Base-by-base conservation (phyloP, 2,888 invertebrate genomes). In the Eupelmus urozonus region DNA sequence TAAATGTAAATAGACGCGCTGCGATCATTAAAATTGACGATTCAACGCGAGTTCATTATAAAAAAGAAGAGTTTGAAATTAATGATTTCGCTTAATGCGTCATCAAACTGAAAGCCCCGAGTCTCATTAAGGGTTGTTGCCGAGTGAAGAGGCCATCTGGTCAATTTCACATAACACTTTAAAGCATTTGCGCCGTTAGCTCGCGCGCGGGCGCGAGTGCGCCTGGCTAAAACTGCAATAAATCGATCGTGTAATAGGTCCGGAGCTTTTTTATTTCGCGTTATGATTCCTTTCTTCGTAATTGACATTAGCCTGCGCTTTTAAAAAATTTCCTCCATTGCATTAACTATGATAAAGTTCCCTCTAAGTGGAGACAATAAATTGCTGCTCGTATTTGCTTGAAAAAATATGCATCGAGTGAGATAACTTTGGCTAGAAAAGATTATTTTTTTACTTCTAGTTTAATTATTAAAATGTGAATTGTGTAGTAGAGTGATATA, bases 41-140 rank as follows among this genome's bases (percentile, higher is more conserved):
- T 74, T 72, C n/a, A 7, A 16, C 51, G 51, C 23, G 16, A 25
- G 18, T 18, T 34, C 20, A 53, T 49, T 5, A 5, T 34, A 34
- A 34, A 34, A 34, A 34, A 40, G 53, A 72, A 65, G 67, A 62
- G 51, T 25, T 55, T 49, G 51, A 67, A 76, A 60, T 62, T 79
- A 79, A 79, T 69, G 75, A 79, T 62, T 65, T 34, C 40, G 57
- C 70, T 7, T 55, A 66, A 53, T 66, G 71, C 71, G 71, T 72
- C 57, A 59, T 63, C 67, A 79, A 60, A 67, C 51, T 72, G 49
- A 67, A 75, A 75, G 71, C 67, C 66, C 62, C 70, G 65, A 72
- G 59, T 63, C 76, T 79, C 76, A 76, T 79, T 76, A 79, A 67
- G 76, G 72, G 60, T 53, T 57, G 66, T 71, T 79, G 70, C 65